Evolutionary conservation across 1,140 invertebrate species (phyloP), one percentile per base, ranked within the genome.

Genomic region (Ridgeia piscesae): DNA sequence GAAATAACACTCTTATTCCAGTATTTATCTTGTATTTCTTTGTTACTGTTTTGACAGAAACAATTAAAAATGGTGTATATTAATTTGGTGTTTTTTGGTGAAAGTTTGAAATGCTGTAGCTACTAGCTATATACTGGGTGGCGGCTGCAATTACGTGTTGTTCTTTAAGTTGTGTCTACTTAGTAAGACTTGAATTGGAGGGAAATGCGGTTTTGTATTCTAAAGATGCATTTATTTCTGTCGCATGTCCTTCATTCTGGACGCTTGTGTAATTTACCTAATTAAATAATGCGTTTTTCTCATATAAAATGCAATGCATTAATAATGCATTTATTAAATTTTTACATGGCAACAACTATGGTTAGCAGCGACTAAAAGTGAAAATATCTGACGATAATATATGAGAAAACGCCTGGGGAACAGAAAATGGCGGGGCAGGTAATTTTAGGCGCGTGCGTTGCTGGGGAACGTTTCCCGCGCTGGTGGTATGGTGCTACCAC

Each of bases 211-310:
- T 50, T 77, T 77, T 77, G 58, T 21, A 31, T 77, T 77, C 58
- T 77, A 77, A 77, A 77, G 58, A 77, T 77, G 58, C 58, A 77
- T 77, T 77, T 77, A 77, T 77, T 77, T 77, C 11, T 77, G 58
- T 77, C 6, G 58, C 27, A 9, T 77, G 58, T 77, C 48, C 0
- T 50, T 77, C 27, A 17, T 77, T 77, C 2, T 77, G 58, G 17
- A 77, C 58, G 58, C 58, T 77, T 77, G 58, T 77, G 58, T 21
- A 21, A 77, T 77, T 77, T 77, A 14, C 6, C 58, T 4, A 14
- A 77, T 77, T 21, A 77, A 31, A 9, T 77, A 77, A 77, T 77
- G 58, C 4, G 58, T 77, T 77, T 77, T 50, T 77, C 6, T 77
- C 17, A 77, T 77, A 77, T 77, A 9, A 77, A 77, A 31, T 77